Evolutionary conservation across 2,113 vertebrate species (phyloP).

Genomic region (Aphelocoma coerulescens): DNA sequence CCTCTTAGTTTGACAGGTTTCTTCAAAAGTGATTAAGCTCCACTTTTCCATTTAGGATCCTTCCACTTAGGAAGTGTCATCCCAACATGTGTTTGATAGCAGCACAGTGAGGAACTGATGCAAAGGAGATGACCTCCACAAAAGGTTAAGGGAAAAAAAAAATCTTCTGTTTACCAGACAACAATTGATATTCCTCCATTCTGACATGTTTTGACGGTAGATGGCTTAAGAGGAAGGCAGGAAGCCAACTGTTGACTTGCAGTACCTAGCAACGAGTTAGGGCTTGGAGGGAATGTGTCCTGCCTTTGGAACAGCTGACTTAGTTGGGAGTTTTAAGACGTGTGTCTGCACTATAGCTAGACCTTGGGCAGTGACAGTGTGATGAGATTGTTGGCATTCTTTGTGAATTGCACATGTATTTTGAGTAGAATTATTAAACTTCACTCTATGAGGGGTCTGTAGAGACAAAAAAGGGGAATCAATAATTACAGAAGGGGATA

Average conservation of each 20-base stretch:
- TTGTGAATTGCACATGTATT: background rate
- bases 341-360: background rate
- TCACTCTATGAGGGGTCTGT: background rate
- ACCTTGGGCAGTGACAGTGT: background rate
- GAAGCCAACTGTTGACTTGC: constrained; percentile 63
- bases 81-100: background rate
- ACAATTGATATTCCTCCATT: constrained; percentile 62
- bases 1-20: background rate
- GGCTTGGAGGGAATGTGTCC: constrained; percentile 29
- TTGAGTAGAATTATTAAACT: background rate
- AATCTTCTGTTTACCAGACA: constrained; percentile 55
- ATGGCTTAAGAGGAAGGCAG: constrained; percentile 66
- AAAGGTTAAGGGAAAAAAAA: constrained; percentile 34
- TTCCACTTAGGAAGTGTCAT: background rate
- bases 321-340: background rate
- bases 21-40: background rate
- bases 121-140: constrained; percentile 18
- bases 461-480: background rate
- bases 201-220: constrained; percentile 60
- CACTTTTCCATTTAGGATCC: background rate
- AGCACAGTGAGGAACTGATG: background rate
- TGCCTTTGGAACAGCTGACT: constrained; percentile 45
- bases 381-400: background rate
- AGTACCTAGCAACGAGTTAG: constrained; percentile 41
- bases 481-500: background rate